A percentile compares a stretch with the other conserved stretches of the same genome.
Conservation (phyloP, 2,113 vertebrate genomes). For the Coturnix japonica region DNA sequence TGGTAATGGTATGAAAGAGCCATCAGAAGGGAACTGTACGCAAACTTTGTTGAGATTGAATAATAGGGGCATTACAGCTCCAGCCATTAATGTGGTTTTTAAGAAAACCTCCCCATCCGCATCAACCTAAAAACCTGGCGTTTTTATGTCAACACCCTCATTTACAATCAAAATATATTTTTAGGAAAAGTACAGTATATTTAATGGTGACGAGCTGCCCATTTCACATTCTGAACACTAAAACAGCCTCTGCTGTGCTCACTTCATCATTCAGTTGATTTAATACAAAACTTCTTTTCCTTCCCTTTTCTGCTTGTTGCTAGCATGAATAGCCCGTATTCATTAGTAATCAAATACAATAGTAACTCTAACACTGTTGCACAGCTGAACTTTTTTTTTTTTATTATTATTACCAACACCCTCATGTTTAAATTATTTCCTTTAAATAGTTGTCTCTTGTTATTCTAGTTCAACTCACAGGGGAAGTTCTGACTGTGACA, state of each 20-base stretch:
- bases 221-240: slow-evolving; percentile 73
- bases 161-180: slow-evolving; percentile 72
- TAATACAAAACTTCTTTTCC: slow-evolving; percentile 71
- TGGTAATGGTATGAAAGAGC: slow-evolving; percentile 68
- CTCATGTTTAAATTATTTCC: slow-evolving; percentile 71
- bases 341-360: slow-evolving; percentile 76
- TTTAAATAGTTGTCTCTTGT: slow-evolving; percentile 67
- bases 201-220: slow-evolving; percentile 61
- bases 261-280: slow-evolving; percentile 76
- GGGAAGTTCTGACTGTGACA: neutral
- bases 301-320: slow-evolving; percentile 60
- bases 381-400: slow-evolving; percentile 60
- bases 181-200: slow-evolving; percentile 71
- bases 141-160: slow-evolving; percentile 64
- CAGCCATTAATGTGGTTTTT: slow-evolving; percentile 65
- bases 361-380: slow-evolving; percentile 66
- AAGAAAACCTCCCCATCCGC: slow-evolving; percentile 65
- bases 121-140: slow-evolving; percentile 66
- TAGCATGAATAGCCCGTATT: slow-evolving; percentile 73
- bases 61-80: slow-evolving; percentile 72
- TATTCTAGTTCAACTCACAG: slow-evolving; percentile 26
- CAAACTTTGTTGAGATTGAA: slow-evolving; percentile 63
- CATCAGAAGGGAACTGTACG: slow-evolving; percentile 63
- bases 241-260: slow-evolving; percentile 71
- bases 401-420: slow-evolving; percentile 54